A percentile compares a stretch with the other conserved stretches of the same genome.
phyloP scores from a whole-genome alignment of 2,888 invertebrate genomes.

The Chironomus tentans region DNA sequence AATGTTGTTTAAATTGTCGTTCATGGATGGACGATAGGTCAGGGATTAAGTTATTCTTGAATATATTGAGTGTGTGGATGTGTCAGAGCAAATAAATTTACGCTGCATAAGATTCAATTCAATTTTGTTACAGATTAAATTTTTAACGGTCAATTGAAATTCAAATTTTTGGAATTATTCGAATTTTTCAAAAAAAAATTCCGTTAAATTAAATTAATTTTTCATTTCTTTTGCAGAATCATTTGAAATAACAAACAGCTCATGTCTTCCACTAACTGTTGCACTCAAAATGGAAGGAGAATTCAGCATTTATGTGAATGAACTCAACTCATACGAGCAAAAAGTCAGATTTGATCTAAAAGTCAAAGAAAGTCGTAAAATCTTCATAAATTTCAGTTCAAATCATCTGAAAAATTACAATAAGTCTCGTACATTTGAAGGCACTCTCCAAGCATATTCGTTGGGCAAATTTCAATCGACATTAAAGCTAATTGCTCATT shows the following conservation, averaged over 20 bases:
- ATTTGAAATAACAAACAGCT: not conserved
- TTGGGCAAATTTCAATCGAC: conserved; percentile 8
- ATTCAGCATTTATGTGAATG: not conserved
- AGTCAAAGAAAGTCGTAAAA: not conserved
- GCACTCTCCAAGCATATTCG: conserved; percentile 9
- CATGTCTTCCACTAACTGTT: conserved; percentile 9
- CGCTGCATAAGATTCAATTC: too few species aligned
- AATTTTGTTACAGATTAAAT: too few species aligned
- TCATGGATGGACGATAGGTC: not conserved
- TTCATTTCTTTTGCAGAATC: not conserved
- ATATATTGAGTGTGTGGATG: too few species aligned
- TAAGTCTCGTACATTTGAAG: not conserved
- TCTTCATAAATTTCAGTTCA: conserved; percentile 1
- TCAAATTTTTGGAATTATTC: too few species aligned
- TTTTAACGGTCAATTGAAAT: too few species aligned
- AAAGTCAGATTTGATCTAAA: conserved; percentile 11
- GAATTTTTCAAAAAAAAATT: too few species aligned
- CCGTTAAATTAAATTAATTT: too few species aligned
- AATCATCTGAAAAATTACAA: not conserved
- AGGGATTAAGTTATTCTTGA: too few species aligned
- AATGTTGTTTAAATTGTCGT: too few species aligned
- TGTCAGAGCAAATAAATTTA: too few species aligned
- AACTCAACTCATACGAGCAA: not conserved
- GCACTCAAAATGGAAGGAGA: conserved; percentile 16
- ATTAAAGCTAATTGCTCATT: not conserved